phyloP scores from a whole-genome alignment of 1,140 invertebrate genomes.

The Andrena cerasifolii region DNA sequence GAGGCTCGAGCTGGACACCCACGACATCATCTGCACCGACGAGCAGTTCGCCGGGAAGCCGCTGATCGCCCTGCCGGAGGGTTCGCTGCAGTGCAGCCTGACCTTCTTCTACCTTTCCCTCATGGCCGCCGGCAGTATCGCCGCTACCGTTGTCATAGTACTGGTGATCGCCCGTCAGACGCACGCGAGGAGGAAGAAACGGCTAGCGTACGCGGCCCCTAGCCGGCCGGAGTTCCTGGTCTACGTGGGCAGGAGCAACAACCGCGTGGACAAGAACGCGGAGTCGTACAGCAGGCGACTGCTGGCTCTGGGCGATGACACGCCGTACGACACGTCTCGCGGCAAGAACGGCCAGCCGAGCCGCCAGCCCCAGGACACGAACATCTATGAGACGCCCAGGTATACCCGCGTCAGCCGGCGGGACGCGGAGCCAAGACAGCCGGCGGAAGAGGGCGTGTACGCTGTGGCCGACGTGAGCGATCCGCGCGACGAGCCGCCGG shows the following conservation, averaged over 20 bases:
- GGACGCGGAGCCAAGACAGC: constrained; percentile 26
- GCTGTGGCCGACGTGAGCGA: constrained; percentile 77
- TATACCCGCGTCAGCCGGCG: constrained; percentile 61
- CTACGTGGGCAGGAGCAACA: constrained; percentile 75
- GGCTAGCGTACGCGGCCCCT: constrained; percentile 72
- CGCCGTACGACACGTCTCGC: constrained; percentile 72
- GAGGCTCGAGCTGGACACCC: constrained; percentile 73
- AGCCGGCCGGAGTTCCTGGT: constrained; percentile 79
- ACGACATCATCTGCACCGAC: constrained; percentile 77
- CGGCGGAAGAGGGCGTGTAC: constrained; percentile 73
- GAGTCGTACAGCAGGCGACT: constrained; percentile 75
- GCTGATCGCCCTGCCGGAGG: constrained; percentile 74
- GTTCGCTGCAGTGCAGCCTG: constrained; percentile 75
- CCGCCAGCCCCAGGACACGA: constrained; percentile 69
- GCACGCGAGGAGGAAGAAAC: constrained; percentile 72
- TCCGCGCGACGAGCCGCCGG: constrained; percentile 73
- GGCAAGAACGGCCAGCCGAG: constrained; percentile 57
- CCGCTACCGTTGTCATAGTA: constrained; percentile 73
- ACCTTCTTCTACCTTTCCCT: constrained; percentile 76
- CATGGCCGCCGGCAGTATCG: constrained; percentile 72
- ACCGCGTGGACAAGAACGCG: constrained; percentile 74
- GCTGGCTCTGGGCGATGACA: constrained; percentile 74
- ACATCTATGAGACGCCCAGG: constrained; percentile 75
- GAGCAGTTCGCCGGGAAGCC: constrained; percentile 76
- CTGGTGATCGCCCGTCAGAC: constrained; percentile 74